Conservation (phyloP, 92 coral and sea anemone genomes). For the Nematostella vectensis region DNA sequence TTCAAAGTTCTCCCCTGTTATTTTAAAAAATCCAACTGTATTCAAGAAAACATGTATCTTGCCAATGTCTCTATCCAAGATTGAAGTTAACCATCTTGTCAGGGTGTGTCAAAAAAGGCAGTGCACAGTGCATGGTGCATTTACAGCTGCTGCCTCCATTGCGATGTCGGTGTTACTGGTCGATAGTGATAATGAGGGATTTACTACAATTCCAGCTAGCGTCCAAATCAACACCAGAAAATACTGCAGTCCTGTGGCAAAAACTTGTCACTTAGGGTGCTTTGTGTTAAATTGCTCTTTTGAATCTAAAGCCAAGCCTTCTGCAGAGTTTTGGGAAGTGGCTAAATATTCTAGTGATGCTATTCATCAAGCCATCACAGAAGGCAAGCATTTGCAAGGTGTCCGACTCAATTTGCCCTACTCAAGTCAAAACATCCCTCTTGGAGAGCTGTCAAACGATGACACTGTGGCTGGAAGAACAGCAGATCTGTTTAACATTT, state of each 20-base stretch:
- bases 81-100: slow-evolving; percentile 20
- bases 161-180: slow-evolving; percentile 61
- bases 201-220: slow-evolving; percentile 41
- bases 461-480: slow-evolving; percentile 36
- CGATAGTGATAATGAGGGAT: slow-evolving; percentile 13
- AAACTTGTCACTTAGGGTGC: slow-evolving; percentile 37
- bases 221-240: slow-evolving; percentile 39
- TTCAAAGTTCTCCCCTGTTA: slow-evolving; percentile 48
- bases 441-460: slow-evolving; percentile 23
- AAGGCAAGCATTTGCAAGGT: slow-evolving; percentile 34
- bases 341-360: slow-evolving; percentile 35
- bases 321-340: slow-evolving; percentile 52
- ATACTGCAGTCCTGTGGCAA: slow-evolving; percentile 43
- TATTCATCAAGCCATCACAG: slow-evolving; percentile 30
- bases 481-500: slow-evolving; percentile 31
- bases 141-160: slow-evolving; percentile 53
- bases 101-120: slow-evolving; percentile 42
- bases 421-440: slow-evolving; percentile 11
- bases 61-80: slow-evolving; percentile 34
- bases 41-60: slow-evolving; percentile 58
- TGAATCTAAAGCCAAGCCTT: slow-evolving; percentile 17
- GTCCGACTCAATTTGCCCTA: slow-evolving; percentile 30
- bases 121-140: slow-evolving; percentile 58
- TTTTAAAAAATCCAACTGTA: slow-evolving; percentile 22
- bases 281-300: slow-evolving; percentile 33